These are phyloP conservation scores for Melinaea marsaeus DNA, from an alignment of 2,888 invertebrate genomes.

Conservation along the genomic window DNA sequence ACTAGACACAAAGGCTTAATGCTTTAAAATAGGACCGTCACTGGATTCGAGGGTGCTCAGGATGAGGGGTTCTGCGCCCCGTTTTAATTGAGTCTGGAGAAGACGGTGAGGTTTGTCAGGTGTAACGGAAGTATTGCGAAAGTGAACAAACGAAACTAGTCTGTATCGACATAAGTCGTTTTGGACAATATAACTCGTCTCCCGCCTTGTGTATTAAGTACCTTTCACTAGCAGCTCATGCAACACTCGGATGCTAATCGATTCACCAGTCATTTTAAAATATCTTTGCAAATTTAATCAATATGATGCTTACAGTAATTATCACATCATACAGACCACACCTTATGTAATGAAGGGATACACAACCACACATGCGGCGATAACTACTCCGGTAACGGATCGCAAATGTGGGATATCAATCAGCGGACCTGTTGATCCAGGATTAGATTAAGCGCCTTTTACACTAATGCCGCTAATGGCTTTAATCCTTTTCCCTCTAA, in stretches of 20 bases:
- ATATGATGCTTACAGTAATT: background rate
- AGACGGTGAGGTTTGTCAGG: no score
- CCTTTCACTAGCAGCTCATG: no score
- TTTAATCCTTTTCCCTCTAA: background rate
- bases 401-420: slow-evolving; percentile 4
- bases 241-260: no score
- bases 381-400: slow-evolving; percentile 3
- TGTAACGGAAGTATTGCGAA: no score
- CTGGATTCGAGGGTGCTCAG: slow-evolving; percentile 2
- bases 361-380: background rate
- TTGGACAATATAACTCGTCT: no score
- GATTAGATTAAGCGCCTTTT: slow-evolving; percentile 5
- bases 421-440: slow-evolving; percentile 4
- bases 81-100: slow-evolving; percentile 2
- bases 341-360: background rate
- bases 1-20: slow-evolving; percentile 1
- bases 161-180: no score
- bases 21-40: slow-evolving; percentile 4
- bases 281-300: background rate
- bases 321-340: background rate
- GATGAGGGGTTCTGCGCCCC: background rate
- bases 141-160: no score
- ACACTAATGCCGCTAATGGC: slow-evolving; percentile 6
- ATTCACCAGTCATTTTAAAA: no score
- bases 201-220: no score